These are phyloP conservation scores for Micrasema minimum DNA, from an alignment of 1,140 invertebrate genomes.

Conservation along the genomic window DNA sequence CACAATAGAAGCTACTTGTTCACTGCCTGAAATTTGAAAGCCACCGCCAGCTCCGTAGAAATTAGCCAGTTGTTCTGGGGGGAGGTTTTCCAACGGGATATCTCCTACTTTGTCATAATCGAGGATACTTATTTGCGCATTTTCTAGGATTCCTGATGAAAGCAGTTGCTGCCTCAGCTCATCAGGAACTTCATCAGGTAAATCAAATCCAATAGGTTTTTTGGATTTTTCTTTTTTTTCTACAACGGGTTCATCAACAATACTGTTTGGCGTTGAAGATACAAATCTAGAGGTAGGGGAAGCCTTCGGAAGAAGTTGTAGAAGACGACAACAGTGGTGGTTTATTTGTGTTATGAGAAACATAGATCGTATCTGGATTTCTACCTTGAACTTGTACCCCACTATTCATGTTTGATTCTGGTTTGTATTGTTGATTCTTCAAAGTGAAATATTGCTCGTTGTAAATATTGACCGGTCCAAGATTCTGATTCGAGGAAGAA, in stretches of 20 bases:
- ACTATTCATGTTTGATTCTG: conserved; percentile 7
- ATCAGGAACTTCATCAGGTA: conserved; percentile 88
- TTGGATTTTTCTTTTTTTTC: conserved; percentile 66
- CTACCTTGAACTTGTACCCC: conserved; percentile 32
- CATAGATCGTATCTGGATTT: conserved; percentile 44
- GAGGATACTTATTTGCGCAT: conserved; percentile 86
- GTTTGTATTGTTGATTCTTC: conserved; percentile 41
- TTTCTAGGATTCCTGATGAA: conserved; percentile 85
- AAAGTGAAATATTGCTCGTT: conserved; percentile 44
- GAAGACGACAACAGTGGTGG: conserved; percentile 55
- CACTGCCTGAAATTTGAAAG: conserved; percentile 75
- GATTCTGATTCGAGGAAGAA: conserved; percentile 4
- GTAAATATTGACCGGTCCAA: conserved; percentile 38
- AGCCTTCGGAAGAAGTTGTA: conserved; percentile 66
- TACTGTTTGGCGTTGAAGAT: conserved; percentile 60
- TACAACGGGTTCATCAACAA: conserved; percentile 60
- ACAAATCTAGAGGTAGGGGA: conserved; percentile 61
- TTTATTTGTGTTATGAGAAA: conserved; percentile 49
- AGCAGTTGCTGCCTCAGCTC: conserved; percentile 84
- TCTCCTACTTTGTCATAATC: conserved; percentile 91
- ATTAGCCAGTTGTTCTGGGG: conserved; percentile 86
- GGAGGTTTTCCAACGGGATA: conserved; percentile 82
- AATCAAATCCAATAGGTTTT: conserved; percentile 70
- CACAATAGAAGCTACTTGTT: conserved; percentile 72
- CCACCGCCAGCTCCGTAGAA: conserved; percentile 82